A percentile compares a stretch with the other conserved stretches of the same genome.
Conservation (phyloP, 2,797 vertebrate genomes). For the Champsocephalus gunnari region DNA sequence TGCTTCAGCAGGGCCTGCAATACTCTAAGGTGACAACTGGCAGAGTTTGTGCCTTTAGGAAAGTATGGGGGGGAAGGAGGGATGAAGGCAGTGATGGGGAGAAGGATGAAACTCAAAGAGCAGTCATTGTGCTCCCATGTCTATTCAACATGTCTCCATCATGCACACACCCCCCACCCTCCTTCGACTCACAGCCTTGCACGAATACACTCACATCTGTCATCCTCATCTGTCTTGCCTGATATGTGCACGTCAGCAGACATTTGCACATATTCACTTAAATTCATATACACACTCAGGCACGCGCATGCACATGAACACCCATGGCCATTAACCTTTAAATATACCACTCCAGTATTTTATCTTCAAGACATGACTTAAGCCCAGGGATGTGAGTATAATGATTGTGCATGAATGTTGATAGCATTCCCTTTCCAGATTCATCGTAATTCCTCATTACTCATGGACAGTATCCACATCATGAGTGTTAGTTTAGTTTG, state of each 20-base stretch:
- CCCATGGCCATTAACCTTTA: conserved; percentile 72
- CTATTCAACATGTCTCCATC: conserved; percentile 81
- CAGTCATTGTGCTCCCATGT: conserved; percentile 84
- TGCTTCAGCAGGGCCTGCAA: conserved; percentile 95
- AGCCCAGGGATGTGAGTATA: conserved; percentile 46
- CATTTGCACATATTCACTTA: conserved; percentile 65
- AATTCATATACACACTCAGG: conserved; percentile 34
- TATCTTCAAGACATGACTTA: conserved; percentile 61
- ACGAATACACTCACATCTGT: conserved; percentile 78
- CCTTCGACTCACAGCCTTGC: conserved; percentile 54
- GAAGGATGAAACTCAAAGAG: conserved; percentile 93
- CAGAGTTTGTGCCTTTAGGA: conserved; percentile 97
- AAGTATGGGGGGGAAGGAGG: conserved; percentile 80
- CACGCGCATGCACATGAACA: conserved; percentile 36
- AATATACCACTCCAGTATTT: conserved; percentile 60
- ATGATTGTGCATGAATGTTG: conserved; percentile 54
- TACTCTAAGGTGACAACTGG: conserved; percentile 98
- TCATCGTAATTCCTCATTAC: conserved; percentile 24
- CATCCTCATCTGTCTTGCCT: conserved; percentile 75
- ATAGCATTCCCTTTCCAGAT: conserved; percentile 27
- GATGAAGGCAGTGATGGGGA: conserved; percentile 73
- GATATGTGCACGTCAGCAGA: conserved; percentile 70
- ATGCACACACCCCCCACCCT: conserved; percentile 62
- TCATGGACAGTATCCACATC: conserved; percentile 1
- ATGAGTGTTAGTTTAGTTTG: conserved; percentile 6